Base-by-base conservation (phyloP, 2,113 vertebrate species). In the Corapipo altera region DNA sequence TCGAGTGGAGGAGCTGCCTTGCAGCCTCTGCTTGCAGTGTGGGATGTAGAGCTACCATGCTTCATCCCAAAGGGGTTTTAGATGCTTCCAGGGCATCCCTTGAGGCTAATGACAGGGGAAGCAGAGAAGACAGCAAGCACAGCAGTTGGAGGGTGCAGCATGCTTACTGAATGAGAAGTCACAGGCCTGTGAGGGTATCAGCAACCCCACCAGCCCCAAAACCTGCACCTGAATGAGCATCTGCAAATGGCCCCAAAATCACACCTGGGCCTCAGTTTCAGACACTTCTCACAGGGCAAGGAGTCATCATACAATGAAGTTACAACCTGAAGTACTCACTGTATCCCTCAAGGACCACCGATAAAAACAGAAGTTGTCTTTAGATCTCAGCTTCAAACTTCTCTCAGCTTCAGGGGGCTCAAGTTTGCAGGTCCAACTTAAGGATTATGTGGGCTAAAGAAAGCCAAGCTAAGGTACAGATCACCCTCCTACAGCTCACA, bases 31-130 rank as follows among this genome's bases (percentile, higher is more conserved):
- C 5, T 27, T 66, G 39, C 41, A 43, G n/a, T 26, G 27, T 15
- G 33, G n/a, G 21, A 82, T 28, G 35, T 8, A 73, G 52, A 66
- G 20, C 32, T 70, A 65, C 23, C 66, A 79, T 37, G 58, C 9
- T 43, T 35, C 44, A 55, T 37, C 32, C 27, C 39, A 73, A 57
- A 64, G 18, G 21, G 19, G 15, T 62, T 86, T 61, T 24, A 64
- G 64, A n/a, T 41, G 37, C 6, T 80, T 27, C 41, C 28, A 15
- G 41, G 5, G 18, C 26, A 51, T 8, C 20, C 51, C 43, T 77
- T 24, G 66, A 69, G 48, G 24, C 10, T 39, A 82, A 3, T 0
- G 0, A n/a, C 11, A 55, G 39, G 18, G 6, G 16, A 4, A 88
- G 49, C 14, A 70, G 72, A 59, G 66, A 61, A 5, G n/a, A 79